Conservation (phyloP, 2,797 vertebrate genomes). For the Silurus lanzhouensis region DNA sequence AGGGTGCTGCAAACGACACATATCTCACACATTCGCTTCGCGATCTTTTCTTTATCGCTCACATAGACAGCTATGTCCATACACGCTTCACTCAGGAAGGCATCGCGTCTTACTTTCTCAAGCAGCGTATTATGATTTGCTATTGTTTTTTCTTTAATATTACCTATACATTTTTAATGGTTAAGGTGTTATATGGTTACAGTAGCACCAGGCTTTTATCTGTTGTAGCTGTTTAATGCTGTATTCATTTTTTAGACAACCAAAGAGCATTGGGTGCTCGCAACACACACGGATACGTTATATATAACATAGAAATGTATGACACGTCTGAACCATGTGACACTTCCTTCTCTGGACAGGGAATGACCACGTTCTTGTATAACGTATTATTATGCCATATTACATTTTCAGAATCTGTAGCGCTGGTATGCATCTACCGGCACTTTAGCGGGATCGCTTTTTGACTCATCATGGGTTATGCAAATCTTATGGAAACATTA, state of each 20-base stretch:
- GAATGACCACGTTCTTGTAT: background rate
- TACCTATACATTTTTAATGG: background rate
- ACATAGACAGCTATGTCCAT: constrained; percentile 18
- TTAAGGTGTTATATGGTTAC: constrained; percentile 62
- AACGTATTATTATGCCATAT: constrained; percentile 18
- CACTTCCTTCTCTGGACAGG: background rate
- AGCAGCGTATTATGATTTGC: constrained; percentile 39
- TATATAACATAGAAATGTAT: background rate
- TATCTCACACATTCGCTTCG: constrained; percentile 12
- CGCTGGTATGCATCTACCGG: no score
- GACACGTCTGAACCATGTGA: no score
- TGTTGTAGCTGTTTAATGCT: constrained; percentile 36
- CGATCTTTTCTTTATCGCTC: constrained; percentile 31
- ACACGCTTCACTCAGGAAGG: constrained; percentile 61
- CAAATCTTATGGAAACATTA: background rate
- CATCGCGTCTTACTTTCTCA: constrained; percentile 31
- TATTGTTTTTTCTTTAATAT: constrained; percentile 9
- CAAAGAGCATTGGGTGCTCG: constrained; percentile 38
- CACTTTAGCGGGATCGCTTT: background rate
- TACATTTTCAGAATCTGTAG: background rate
- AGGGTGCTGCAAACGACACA: constrained; percentile 58
- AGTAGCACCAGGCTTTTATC: constrained; percentile 52
- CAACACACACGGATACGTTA: background rate
- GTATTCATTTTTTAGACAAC: constrained; percentile 34
- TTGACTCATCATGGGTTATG: background rate